Base-by-base conservation (phyloP, 2,888 invertebrate species). In the Dicroscelio sp. region DNA sequence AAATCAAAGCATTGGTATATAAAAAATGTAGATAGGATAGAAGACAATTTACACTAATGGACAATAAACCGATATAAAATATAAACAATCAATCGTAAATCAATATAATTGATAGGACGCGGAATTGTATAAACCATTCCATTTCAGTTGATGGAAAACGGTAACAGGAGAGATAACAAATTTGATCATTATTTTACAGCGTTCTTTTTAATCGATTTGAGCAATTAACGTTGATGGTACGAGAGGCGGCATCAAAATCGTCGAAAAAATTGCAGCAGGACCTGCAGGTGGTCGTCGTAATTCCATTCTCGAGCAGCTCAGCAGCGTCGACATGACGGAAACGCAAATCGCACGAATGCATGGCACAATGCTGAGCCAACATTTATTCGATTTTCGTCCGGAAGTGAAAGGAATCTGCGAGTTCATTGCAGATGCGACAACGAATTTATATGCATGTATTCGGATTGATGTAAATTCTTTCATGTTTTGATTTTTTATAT, bases 211-310 rank as follows among this genome's bases (percentile, higher is more conserved):
- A 71, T 71, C 52, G 55, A 73, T 23, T n/a, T 52, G 43, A 31
- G 43, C 52, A 73, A 73, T 73, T 73, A 55, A 52, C 31, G n/a
- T 4, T 23, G n/a, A 73, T n/a, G 96, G 96, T 99, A 98, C 96
- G 98, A 99, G 96, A 97, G 99, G 1, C 97, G 97, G 90, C 99
- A 98, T 96, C 99, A 99, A 97, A 98, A 98, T 95, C 97, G 98
- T 94, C 98, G 98, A 38, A 98, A 98, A 98, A 96, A 98, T 99
- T 33, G 97, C 97, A 98, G 90, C 99, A 97, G 99, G 99, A 0
- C 99, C 99, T 0, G 98, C 99, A 0, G 99, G 99, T 1, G 99
- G 99, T 1, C 99, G 99, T 1, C 97, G 99, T 23, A 98, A 98
- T 92, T 97, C 98, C 25, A 98, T 99, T 85, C 98, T 98, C 0